Evolutionary conservation across 1,140 invertebrate species (phyloP).

Genomic region (Centruroides vittatus): DNA sequence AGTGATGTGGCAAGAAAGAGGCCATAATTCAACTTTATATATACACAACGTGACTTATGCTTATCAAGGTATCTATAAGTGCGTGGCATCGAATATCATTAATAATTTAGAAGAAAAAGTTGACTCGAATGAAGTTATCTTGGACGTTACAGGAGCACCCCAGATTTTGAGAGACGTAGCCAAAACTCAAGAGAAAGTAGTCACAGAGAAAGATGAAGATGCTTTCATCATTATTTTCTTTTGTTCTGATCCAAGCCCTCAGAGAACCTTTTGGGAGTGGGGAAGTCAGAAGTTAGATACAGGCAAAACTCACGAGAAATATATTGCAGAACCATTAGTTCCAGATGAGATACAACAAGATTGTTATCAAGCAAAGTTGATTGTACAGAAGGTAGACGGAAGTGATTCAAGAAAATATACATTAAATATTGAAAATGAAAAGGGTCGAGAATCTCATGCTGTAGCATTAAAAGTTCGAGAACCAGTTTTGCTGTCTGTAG

Average conservation of each 20-base stretch:
- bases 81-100: slow-evolving; percentile 20
- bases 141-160: slow-evolving; percentile 19
- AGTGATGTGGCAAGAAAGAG: slow-evolving; percentile 14
- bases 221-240: slow-evolving; percentile 15
- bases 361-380: slow-evolving; percentile 65
- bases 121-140: slow-evolving; percentile 14
- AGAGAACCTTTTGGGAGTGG: slow-evolving; percentile 19
- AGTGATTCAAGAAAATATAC: slow-evolving; percentile 49
- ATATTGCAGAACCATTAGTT: slow-evolving; percentile 12
- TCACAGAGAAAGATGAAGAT: slow-evolving; percentile 17
- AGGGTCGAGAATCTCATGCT: slow-evolving; percentile 60
- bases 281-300: slow-evolving; percentile 14
- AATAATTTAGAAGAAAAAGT: slow-evolving; percentile 12
- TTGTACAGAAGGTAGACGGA: slow-evolving; percentile 48
- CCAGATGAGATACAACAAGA: slow-evolving; percentile 33
- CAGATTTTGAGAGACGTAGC: slow-evolving; percentile 10
- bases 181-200: slow-evolving; percentile 4
- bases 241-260: slow-evolving; percentile 19
- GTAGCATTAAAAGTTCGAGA: slow-evolving; percentile 61
- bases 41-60: slow-evolving; percentile 17
- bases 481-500: slow-evolving; percentile 44
- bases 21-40: slow-evolving; percentile 15
- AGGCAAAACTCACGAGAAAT: slow-evolving; percentile 3
- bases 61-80: slow-evolving; percentile 19
- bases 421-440: slow-evolving; percentile 69